Base-by-base conservation (phyloP, 2,888 invertebrate genomes). In the Drosophila engyochracea region DNA sequence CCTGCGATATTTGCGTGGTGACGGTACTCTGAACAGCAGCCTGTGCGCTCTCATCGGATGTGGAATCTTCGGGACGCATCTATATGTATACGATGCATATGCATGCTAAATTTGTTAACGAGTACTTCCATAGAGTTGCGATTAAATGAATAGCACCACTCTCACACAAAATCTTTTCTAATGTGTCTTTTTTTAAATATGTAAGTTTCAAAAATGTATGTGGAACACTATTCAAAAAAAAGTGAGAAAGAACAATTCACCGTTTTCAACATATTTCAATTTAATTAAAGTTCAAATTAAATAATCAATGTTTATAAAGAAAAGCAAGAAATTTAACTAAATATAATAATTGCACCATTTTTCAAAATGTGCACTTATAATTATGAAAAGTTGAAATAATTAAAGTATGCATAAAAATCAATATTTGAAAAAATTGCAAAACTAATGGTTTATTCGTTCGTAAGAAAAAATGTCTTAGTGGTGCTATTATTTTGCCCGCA, bases 41-140 rank as follows among this genome's bases (percentile, higher is more conserved):
- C 81, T 93, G 93, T 54, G 93, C 93, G 83, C 93, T 93, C 70
- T 94, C 94, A 82, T 94, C 94, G 66, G 94, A 93, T 82, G 93
- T 92, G 59, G 94, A 93, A 79, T 94, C 94, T 81, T 94, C 93
- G 67, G 92, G 92, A 72, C 93, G 93, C 80, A 88, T 79, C 93
- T 93, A 28, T 4, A 25, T 33, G 14, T 16, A 35, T 10, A 25
- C 47, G n/a, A 49, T 30, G 1, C 19, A 31, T 47, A 14, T 28
- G 53, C 22, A 55, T 22, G 4, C 10, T 9, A 49, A 39, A 35
- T 31, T 31, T 10, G 47, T 64, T n/a, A 37, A 54, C 31, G 4
- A 14, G 19, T 19, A 39, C 2, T 60, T 54, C 22, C 16, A 22
- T 35, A 47, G 7, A 47, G 25, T 25, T 44, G 44, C 44, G 44